A percentile compares a stretch with the other conserved stretches of the same genome.
Evolutionary conservation across 2,888 invertebrate species (phyloP).

Genomic region (Julus scandinavius): DNA sequence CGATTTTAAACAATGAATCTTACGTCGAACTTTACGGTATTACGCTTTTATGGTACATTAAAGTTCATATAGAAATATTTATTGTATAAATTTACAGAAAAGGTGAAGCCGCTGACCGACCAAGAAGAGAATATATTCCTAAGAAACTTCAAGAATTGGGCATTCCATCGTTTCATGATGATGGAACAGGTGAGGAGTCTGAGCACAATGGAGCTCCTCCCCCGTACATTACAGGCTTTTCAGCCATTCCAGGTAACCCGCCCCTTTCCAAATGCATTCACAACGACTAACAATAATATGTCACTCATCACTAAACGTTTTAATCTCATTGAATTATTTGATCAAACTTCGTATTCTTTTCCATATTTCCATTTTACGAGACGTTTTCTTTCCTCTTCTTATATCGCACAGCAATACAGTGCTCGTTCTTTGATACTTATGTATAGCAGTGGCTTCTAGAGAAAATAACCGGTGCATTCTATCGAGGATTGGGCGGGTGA

Average conservation of each 20-base stretch:
- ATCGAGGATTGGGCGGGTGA: not conserved
- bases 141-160: constrained; percentile 75
- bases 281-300: constrained; percentile 37
- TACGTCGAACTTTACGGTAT: too few species aligned
- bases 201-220: constrained; percentile 75
- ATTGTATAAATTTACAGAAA: constrained; percentile 72
- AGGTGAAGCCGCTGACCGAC: constrained; percentile 88
- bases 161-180: constrained; percentile 61
- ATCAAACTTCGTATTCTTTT: not conserved
- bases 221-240: constrained; percentile 61
- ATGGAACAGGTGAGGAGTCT: constrained; percentile 60
- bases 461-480: not conserved
- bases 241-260: constrained; percentile 60
- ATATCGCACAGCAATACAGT: not conserved
- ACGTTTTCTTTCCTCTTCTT: not conserved
- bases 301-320: not conserved
- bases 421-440: not conserved
- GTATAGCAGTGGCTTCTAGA: not conserved
- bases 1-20: too few species aligned
- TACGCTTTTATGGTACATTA: not conserved
- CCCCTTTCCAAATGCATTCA: constrained; percentile 10
- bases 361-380: not conserved
- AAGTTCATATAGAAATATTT: constrained; percentile 20
- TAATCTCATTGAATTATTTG: not conserved
- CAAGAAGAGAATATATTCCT: constrained; percentile 89